A percentile compares a stretch with the other conserved stretches of the same genome.
These are phyloP conservation scores for Aphis gossypii DNA, from an alignment of 1,140 invertebrate species.

Conservation along the genomic window DNA sequence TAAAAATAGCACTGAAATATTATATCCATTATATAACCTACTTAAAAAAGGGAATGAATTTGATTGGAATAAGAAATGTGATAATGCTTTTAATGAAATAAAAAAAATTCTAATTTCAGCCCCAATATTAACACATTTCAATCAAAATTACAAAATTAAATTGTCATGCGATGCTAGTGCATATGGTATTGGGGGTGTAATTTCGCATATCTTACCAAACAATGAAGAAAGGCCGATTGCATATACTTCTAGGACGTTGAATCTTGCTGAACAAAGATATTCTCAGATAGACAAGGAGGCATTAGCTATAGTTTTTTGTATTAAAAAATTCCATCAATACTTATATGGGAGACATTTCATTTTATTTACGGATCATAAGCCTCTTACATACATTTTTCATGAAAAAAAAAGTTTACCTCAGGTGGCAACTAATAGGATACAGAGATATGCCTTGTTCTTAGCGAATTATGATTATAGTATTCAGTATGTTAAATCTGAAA, in stretches of 20 bases:
- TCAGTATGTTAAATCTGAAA: conserved; percentile 44
- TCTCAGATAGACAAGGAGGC: conserved; percentile 66
- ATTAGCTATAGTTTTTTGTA: conserved; percentile 64
- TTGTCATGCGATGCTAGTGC: conserved; percentile 63
- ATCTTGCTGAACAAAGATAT: conserved; percentile 62
- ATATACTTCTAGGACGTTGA: conserved; percentile 64
- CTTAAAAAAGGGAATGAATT: not conserved
- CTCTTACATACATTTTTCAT: conserved; percentile 55
- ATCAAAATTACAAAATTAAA: conserved; percentile 61
- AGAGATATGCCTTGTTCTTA: conserved; percentile 54
- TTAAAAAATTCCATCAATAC: conserved; percentile 64
- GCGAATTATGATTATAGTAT: conserved; percentile 53
- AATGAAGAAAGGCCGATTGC: conserved; percentile 63
- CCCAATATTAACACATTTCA: conserved; percentile 62
- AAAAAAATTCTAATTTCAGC: conserved; percentile 57
- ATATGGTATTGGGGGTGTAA: conserved; percentile 63
- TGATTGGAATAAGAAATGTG: conserved; percentile 58
- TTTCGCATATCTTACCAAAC: conserved; percentile 62
- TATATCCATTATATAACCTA: conserved; percentile 58
- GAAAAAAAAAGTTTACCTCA: conserved; percentile 62
- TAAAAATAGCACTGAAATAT: conserved; percentile 55
- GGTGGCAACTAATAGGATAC: conserved; percentile 25
- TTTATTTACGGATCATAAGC: conserved; percentile 53
- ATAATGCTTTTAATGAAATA: conserved; percentile 59
- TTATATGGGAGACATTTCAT: conserved; percentile 57